Evolutionary conservation across 1,140 invertebrate species (phyloP).

Genomic region (Cyphomyrmex costatus): DNA sequence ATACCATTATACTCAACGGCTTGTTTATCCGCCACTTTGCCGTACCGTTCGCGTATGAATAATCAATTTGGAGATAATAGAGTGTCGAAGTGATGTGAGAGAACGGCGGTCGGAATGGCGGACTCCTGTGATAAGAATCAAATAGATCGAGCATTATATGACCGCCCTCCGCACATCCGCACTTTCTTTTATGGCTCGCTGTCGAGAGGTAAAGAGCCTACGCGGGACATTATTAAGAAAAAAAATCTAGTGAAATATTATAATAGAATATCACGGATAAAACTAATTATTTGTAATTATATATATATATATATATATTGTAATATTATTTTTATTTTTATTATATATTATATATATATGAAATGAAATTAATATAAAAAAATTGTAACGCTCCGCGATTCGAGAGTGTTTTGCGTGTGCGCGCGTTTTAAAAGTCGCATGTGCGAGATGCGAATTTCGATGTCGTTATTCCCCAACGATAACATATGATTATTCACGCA

Average conservation of each 20-base stretch:
- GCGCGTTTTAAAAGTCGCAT: conserved; percentile 13
- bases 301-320: conserved; percentile 76
- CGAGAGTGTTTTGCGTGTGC: conserved; percentile 33
- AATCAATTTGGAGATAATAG: conserved; percentile 34
- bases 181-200: conserved; percentile 29
- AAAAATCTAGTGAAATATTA: conserved; percentile 86
- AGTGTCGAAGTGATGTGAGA: conserved; percentile 63
- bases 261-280: conserved; percentile 78
- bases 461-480: not conserved
- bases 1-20: conserved; percentile 25
- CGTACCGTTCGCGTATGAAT: conserved; percentile 44
- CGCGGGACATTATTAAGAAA: conserved; percentile 79
- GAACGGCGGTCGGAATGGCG: conserved; percentile 72
- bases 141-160: conserved; percentile 65
- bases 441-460: not conserved
- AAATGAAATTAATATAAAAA: conserved; percentile 75
- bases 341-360: conserved; percentile 78
- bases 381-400: conserved; percentile 66
- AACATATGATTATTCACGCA: too few species aligned
- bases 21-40: conserved; percentile 56
- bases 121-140: conserved; percentile 86
- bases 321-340: conserved; percentile 78
- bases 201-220: not conserved
- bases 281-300: conserved; percentile 81
- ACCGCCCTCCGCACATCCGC: conserved; percentile 52